Conservation (phyloP, 2,888 invertebrate species). For the Plagodis dolabraria region DNA sequence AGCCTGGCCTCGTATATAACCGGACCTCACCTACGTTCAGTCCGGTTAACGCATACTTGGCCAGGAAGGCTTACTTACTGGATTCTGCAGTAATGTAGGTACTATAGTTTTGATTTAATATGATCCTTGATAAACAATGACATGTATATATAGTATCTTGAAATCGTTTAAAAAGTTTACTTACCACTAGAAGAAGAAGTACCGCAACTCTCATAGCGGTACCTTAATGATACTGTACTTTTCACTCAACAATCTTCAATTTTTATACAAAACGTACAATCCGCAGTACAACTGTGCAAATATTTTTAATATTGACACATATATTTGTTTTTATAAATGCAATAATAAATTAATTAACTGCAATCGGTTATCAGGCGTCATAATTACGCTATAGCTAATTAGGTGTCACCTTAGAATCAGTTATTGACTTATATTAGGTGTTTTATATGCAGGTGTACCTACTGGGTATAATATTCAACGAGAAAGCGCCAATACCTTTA, state of each 20-base stretch:
- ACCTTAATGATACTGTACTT: not conserved
- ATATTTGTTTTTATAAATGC: slow-evolving; percentile 1
- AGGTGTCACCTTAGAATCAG: slow-evolving; percentile 2
- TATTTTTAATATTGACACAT: slow-evolving; percentile 2
- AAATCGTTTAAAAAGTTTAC: not conserved
- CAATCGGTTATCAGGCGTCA: not conserved
- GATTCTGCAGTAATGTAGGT: too few relatives aligned
- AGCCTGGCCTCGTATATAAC: too few relatives aligned
- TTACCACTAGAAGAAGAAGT: slow-evolving; percentile 3
- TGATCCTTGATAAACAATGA: too few relatives aligned
- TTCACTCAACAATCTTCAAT: not conserved
- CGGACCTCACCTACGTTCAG: too few relatives aligned
- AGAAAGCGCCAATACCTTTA: too few relatives aligned
- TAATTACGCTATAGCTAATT: not conserved
- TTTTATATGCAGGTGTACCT: not conserved
- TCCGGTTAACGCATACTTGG: too few relatives aligned
- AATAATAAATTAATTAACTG: slow-evolving; percentile 1
- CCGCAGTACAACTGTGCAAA: slow-evolving; percentile 4
- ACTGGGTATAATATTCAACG: too few relatives aligned
- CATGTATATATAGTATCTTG: too few relatives aligned
- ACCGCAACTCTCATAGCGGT: slow-evolving; percentile 2
- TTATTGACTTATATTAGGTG: not conserved
- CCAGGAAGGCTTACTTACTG: too few relatives aligned
- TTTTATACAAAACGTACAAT: slow-evolving; percentile 11
- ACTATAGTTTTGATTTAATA: too few relatives aligned